Evolutionary conservation across 2,888 invertebrate genomes (phyloP), one percentile per base, ranked within the genome.

Genomic region (Epinotia demarniana): DNA sequence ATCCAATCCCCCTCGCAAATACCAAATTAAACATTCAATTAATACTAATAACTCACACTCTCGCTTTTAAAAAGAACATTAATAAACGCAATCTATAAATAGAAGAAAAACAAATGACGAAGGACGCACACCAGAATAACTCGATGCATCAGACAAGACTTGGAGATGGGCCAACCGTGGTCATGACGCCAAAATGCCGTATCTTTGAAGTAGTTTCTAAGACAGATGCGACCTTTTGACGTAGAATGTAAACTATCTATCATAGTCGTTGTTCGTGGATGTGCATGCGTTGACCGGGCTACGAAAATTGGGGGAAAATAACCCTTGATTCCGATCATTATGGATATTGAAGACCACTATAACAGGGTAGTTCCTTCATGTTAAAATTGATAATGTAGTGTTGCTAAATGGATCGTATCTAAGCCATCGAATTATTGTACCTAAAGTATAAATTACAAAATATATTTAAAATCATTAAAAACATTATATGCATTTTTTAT

Each of bases 61-160:
- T 69, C 72, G 33, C 58, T 63, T 63, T 68, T 66, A 64, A 53
- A 69, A 74, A 74, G 70, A 64, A 74, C 63, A 64, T 70, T 77
- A 85, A 85, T 85, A 81, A 86, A 84, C 78, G 39, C 74, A 76
- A 79, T 78, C 77, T 85, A 86, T 85, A 89, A 87, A 89, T 90
- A 89, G 84, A 86, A 62, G 80, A 83, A 88, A 86, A 88, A 89
- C 86, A 88, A 88, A 90, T 83, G 82, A 82, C 83, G 89, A 90
- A 91, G 91, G 91, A 89, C 91, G 86, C 82, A 73, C 82, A 85
- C 88, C 80, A 85, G 89, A 92, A 92, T 91, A 91, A 86, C 83
- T 83, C 84, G 87, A 89, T 90, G 90, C 89, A 90, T 89, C 89
- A 84, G 87, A 87, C 87, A 88, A 82, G 79, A 76, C 80, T 81